Evolutionary conservation across 1,140 invertebrate genomes (phyloP).

Genomic region (Aricia agestis): DNA sequence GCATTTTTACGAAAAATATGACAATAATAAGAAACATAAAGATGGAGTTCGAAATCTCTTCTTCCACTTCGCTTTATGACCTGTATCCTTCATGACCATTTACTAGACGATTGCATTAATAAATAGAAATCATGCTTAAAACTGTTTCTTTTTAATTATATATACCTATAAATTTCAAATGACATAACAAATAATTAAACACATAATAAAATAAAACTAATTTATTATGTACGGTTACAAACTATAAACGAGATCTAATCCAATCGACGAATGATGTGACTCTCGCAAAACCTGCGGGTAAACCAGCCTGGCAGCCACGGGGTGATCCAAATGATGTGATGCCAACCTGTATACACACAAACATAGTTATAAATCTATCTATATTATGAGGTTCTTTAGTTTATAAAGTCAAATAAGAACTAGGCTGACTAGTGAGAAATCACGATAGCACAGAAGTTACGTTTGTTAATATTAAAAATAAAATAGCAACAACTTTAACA

Average conservation of each 20-base stretch:
- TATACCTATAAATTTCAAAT: too few species aligned
- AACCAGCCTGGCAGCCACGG: constrained; percentile 27
- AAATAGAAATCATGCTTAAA: not conserved
- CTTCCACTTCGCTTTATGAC: not conserved
- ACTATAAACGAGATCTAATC: constrained; percentile 28
- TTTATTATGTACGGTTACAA: not conserved
- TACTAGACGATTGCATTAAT: not conserved
- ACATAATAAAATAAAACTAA: not conserved
- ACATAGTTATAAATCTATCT: constrained; percentile 18
- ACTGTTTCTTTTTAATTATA: not conserved
- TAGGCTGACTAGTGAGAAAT: too few species aligned
- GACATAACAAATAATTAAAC: not conserved
- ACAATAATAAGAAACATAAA: not conserved
- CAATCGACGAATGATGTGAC: constrained; percentile 34
- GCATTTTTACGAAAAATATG: not conserved
- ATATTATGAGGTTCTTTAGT: too few species aligned
- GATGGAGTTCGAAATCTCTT: not conserved
- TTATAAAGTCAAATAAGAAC: too few species aligned
- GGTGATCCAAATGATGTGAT: constrained; percentile 69
- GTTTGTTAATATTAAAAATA: too few species aligned
- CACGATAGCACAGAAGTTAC: too few species aligned
- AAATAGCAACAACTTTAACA: too few species aligned
- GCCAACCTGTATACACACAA: constrained; percentile 57
- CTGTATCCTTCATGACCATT: not conserved
- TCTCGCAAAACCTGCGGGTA: constrained; percentile 32